phyloP scores from a whole-genome alignment of 2,113 vertebrate genomes.

The Mus musculus region GRCm39 chr1:91538001-91538500 shows the following conservation, averaged over 20 bases:
- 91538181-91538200: not conserved
- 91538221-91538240: not conserved
- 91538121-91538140: not conserved
- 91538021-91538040: not conserved
- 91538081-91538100: not conserved
- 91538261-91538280: not conserved
- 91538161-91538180: not conserved
- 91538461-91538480: not conserved
- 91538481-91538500: not conserved
- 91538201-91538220: not conserved
- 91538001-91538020: not conserved
- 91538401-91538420: not conserved
- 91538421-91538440: not conserved
- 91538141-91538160: not conserved
- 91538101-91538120: not conserved
- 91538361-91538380: rapidly evolving
- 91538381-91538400: not conserved
- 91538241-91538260: not conserved
- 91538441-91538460: rapidly evolving
- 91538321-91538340: not conserved
- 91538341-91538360: not conserved
- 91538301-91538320: not conserved
- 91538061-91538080: not conserved
- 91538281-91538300: rapidly evolving
- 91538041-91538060: not conserved